Percentiles rank a stretch among this genome's conserved stretches.
Evolutionary conservation across 2,113 vertebrate genomes (phyloP).

Genomic region (Motacilla alba): DNA sequence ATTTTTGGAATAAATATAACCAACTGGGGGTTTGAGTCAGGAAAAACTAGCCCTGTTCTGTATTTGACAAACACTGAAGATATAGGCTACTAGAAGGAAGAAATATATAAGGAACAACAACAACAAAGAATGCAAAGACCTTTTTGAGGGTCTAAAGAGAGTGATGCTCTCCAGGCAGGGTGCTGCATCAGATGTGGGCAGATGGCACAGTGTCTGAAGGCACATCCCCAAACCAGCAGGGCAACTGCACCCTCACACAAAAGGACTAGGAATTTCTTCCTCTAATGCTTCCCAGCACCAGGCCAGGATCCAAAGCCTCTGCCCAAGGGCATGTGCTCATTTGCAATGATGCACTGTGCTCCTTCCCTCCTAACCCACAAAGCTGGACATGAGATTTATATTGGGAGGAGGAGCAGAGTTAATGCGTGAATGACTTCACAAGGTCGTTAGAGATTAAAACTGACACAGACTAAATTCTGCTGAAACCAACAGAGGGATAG

Average conservation of each 20-base stretch:
- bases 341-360: neutral
- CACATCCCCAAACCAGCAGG: neutral
- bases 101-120: neutral
- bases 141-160: neutral
- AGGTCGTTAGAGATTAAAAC: neutral
- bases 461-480: neutral
- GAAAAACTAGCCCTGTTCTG: neutral
- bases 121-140: neutral
- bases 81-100: neutral
- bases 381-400: neutral
- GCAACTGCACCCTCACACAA: neutral
- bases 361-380: neutral
- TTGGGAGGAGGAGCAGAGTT: neutral
- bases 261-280: neutral
- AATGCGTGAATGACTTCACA: neutral
- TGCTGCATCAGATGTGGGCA: neutral
- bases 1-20: neutral
- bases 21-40: neutral
- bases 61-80: neutral
- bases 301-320: neutral
- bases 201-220: neutral
- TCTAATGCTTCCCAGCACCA: neutral
- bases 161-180: neutral
- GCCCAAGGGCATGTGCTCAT: neutral
- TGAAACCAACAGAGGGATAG: neutral